Base-by-base conservation (phyloP, 1,140 invertebrate genomes). In the Arion vulgaris region DNA sequence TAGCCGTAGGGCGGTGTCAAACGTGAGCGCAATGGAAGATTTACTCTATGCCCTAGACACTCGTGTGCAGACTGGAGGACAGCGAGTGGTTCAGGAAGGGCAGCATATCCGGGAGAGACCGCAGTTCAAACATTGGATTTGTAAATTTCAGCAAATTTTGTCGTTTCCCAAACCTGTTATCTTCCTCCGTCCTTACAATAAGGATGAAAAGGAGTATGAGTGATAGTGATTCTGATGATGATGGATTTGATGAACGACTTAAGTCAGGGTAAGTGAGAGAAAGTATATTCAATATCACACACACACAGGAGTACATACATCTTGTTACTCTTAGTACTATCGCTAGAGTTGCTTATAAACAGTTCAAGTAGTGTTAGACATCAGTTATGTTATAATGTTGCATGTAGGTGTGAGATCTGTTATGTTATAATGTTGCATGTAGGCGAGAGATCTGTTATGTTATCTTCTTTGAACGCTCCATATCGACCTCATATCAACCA, bases 201-300 rank as follows among this genome's bases (percentile, higher is more conserved):
- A 39, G 80, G 38, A 93, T 93, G 92, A 93, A 93, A 85, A 86
- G 92, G 77, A 91, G 92, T 80, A 82, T 92, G 41, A 93, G 91
- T 78, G 92, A 93, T 73, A 92, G 91, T 85, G 92, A 93, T 38
- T 91, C 91, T 32, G 92, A 93, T 85, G 92, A 93, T 85, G 89
- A 90, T 85, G 89, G 88, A 36, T 92, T 91, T 78, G 92, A 92
- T 66, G 93, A 93, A 26, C 83, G 87, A 69, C 89, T 92, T 7
- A 92, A 92, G 84, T 81, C 90, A 36, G 92, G 92, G 92, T 93
- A 89, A 92, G 92, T 91, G 53, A 78, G 45, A 45, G n/a, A 28
- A 68, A 28, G 62, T 51, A 45, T 49, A 19, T 79, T 15, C 73
- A 11, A 57, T 57, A 19, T 23, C 53, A 57, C 26, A 19, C 53